Base-by-base conservation (phyloP, 2,888 invertebrate species). In the Cylindroiulus punctatus region DNA sequence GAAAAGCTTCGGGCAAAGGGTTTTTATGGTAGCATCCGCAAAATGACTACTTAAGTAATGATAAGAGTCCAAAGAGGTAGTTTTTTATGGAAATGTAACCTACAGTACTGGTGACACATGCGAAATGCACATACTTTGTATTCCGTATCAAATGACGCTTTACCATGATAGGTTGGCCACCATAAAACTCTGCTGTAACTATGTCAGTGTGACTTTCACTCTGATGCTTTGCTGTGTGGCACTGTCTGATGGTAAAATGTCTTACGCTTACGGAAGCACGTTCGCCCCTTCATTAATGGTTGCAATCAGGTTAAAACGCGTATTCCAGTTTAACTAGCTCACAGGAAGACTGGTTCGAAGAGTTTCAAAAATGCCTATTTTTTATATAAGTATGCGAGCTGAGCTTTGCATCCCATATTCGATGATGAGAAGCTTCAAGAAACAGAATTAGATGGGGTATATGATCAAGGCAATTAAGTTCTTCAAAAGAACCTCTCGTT, bases 271-370 rank as follows among this genome's bases (percentile, higher is more conserved):
- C 76, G 76, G 76, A 76, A 76, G 76, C 76, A 76, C 76, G 76
- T 76, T 76, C 17, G 30, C 76, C 30, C 30, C 30, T 65, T 26
- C n/a, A 65, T 65, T 65, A 26, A 65, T 1, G 76, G 30, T 26
- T 65, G 76, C 32, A 76, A 76, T 76, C 76, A 76, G 76, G 76
- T 76, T 76, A 32, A 76, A 76, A 76, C 30, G 17, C 76, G 32
- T 32, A 26, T 65, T 76, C 76, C 76, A 76, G 76, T 76, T 76
- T 76, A 76, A 76, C 76, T 76, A 76, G 76, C 76, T 76, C 76
- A 76, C 76, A 30, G 30, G 76, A 76, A 76, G 76, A 76, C 76
- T 76, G 76, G 76, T 76, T 76, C 30, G 30, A 76, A 76, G 26
- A 26, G 76, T 76, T 76, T 76, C 14, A 30, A 76, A 76, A 52